A percentile compares a stretch with the other conserved stretches of the same genome.
These are phyloP conservation scores for Blera fallax DNA, from an alignment of 2,888 invertebrate species.

Conservation along the genomic window DNA sequence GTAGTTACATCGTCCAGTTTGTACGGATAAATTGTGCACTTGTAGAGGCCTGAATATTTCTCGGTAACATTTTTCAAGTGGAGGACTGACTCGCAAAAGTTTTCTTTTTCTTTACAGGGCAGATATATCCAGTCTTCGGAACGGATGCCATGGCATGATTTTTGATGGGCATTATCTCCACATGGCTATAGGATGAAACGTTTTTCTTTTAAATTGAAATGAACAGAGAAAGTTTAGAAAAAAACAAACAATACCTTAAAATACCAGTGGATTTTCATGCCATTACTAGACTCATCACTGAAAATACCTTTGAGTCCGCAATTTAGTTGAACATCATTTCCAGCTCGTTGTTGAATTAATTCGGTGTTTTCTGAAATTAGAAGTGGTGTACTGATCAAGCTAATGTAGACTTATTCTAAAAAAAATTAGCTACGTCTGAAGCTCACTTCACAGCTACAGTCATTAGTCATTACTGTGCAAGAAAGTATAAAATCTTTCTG, in stretches of 20 bases:
- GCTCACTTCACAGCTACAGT: too few relatives aligned
- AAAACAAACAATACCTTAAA: constrained; percentile 79
- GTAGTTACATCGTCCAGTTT: constrained; percentile 75
- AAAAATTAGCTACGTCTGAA: not conserved
- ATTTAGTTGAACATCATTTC: constrained; percentile 78
- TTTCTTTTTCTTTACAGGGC: constrained; percentile 77
- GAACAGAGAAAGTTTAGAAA: not conserved
- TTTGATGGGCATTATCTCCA: constrained; percentile 73
- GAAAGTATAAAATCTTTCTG: too few relatives aligned
- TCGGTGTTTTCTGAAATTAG: constrained; percentile 77
- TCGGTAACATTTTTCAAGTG: constrained; percentile 79
- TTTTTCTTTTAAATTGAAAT: not conserved
- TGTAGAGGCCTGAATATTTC: constrained; percentile 80
- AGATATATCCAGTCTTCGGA: constrained; percentile 78
- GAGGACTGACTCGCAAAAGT: constrained; percentile 77
- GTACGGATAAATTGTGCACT: constrained; percentile 79
- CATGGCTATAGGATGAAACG: constrained; percentile 76
- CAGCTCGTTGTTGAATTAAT: constrained; percentile 78
- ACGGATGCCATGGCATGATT: constrained; percentile 75
- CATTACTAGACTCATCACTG: constrained; percentile 74
- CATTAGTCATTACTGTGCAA: too few relatives aligned
- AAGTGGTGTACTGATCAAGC: not conserved
- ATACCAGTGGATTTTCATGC: constrained; percentile 79
- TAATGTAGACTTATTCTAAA: too few relatives aligned
- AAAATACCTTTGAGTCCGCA: constrained; percentile 78